Base-by-base conservation (phyloP, 1,140 invertebrate genomes). In the Euwallacea fornicatus region DNA sequence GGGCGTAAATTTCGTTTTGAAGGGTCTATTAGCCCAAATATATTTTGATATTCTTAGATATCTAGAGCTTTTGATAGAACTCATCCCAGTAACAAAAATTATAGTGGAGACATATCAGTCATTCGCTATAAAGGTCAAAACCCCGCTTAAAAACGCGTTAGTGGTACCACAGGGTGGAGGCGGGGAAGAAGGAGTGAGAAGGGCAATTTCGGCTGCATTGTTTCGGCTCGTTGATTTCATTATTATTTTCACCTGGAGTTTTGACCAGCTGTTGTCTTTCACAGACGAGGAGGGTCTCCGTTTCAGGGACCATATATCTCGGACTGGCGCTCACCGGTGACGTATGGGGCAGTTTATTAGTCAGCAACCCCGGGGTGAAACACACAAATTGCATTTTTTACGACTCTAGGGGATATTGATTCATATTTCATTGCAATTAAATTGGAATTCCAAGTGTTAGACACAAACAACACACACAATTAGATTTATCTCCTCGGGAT, bases 171-270 rank as follows among this genome's bases (percentile, higher is more conserved):
- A 58, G 16, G n/a, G 11, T 21, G 66, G 4, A 7, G 21, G 13
- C 8, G 69, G 47, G 21, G 21, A 33, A 33, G 21, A 33, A 63
- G 53, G 71, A 55, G 58, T 56, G 60, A 67, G 71, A 58, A 63
- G 71, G 71, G 58, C 59, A 72, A 66, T 72, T 67, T 66, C 64
- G 63, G 70, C 46, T 62, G 72, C 70, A 78, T 79, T 79, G 78
- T 79, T 79, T 79, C 78, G 76, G 78, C 76, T 78, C 78, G 78
- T 79, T 79, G 78, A 79, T 79, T 79, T 79, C 78, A 79, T 79
- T 79, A 79, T 79, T 79, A 79, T 79, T 75, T 79, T 78, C 78
- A 79, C 78, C 78, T 79, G 78, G 78, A 76, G 76, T 66, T 63
- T 65, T 72, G 74, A 73, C 78, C 78, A 79, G 78, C 78, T 79